A percentile compares a stretch with the other conserved stretches of the same genome.
Conservation (phyloP, 2,888 invertebrate genomes). For the Mactromeris polynyma region DNA sequence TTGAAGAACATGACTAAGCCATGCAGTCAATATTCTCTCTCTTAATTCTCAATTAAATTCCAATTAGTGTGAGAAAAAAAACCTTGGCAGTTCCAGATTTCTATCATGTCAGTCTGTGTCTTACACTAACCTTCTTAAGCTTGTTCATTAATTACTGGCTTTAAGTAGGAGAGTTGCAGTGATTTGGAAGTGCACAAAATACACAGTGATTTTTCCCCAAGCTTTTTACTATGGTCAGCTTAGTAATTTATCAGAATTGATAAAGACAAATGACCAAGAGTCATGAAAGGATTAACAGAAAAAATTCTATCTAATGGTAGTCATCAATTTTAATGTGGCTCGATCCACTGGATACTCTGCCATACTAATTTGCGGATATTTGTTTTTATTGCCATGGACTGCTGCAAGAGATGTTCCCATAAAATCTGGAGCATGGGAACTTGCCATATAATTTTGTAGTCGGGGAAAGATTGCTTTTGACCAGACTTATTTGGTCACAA, state of each 20-base stretch:
- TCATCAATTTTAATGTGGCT: slow-evolving; percentile 17
- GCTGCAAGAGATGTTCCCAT: not conserved
- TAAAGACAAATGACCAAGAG: slow-evolving; percentile 38
- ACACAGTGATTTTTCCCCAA: not conserved
- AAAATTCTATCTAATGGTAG: not conserved
- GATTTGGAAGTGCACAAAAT: slow-evolving; percentile 19
- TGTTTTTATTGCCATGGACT: slow-evolving; percentile 1
- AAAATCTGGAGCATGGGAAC: not conserved
- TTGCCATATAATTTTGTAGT: not conserved
- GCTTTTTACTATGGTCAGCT: slow-evolving; percentile 36
- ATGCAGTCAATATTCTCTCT: not conserved
- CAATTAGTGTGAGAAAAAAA: slow-evolving; percentile 21
- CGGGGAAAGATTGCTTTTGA: not conserved
- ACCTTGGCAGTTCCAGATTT: not conserved
- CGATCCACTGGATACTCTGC: not conserved
- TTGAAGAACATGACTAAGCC: slow-evolving; percentile 6
- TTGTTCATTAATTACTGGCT: slow-evolving; percentile 35
- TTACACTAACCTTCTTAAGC: slow-evolving; percentile 27
- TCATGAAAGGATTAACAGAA: slow-evolving; percentile 35
- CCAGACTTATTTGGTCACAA: not conserved
- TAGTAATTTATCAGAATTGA: slow-evolving; percentile 36
- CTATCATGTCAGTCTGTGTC: not conserved
- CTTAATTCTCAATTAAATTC: slow-evolving; percentile 19
- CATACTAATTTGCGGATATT: slow-evolving; percentile 1
- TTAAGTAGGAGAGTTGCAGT: not conserved